Percentiles rank a stretch among this genome's conserved stretches.
These are phyloP conservation scores for Egretta garzetta DNA, from an alignment of 2,113 vertebrate species.

Conservation along the genomic window DNA sequence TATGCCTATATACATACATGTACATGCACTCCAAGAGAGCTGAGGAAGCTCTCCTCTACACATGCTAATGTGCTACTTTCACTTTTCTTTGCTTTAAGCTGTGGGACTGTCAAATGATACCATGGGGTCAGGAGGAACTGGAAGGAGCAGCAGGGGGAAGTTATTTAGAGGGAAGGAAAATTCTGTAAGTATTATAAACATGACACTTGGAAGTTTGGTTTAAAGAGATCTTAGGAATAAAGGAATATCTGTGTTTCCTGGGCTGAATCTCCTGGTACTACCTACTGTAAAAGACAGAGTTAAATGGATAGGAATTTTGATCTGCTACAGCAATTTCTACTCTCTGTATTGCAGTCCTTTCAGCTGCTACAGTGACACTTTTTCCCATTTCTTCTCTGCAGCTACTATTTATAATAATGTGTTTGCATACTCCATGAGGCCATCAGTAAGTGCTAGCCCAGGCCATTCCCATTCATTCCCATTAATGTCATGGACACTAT, in stretches of 20 bases:
- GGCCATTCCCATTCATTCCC: background rate
- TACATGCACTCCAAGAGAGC: background rate
- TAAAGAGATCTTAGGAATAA: background rate
- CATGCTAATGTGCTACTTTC: background rate
- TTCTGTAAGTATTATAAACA: background rate
- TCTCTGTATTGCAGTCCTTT: background rate
- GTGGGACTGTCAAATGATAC: background rate
- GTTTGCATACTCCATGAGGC: background rate
- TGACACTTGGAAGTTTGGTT: background rate
- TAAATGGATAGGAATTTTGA: background rate
- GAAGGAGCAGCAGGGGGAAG: accelerated
- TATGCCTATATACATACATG: accelerated
- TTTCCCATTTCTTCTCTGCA: background rate
- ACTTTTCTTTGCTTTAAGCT: background rate
- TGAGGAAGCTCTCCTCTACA: background rate
- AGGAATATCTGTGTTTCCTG: background rate
- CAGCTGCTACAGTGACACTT: background rate
- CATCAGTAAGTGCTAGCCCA: background rate
- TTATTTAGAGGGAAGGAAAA: background rate
- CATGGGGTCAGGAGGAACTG: background rate
- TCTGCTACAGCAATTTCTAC: background rate
- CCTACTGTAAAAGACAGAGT: background rate
- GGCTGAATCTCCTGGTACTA: background rate
- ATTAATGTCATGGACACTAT: background rate
- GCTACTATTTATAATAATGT: background rate